phyloP scores from a whole-genome alignment of 2,888 invertebrate genomes.

The Eilema sororculum region DNA sequence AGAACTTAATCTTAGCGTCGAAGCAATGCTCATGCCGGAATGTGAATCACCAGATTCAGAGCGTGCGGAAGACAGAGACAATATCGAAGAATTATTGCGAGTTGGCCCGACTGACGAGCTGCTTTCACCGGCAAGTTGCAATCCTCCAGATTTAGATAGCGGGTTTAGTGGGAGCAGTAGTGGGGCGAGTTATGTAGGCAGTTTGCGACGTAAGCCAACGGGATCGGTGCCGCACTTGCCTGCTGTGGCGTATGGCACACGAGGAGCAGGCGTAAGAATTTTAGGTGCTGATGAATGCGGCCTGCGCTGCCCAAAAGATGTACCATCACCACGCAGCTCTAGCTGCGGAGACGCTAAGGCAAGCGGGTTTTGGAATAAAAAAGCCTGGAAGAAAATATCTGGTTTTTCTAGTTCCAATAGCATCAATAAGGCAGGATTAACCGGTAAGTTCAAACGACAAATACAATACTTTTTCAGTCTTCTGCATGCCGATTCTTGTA shows the following conservation, averaged over 20 bases:
- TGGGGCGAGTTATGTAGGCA: slow-evolving; percentile 93
- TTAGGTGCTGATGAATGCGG: slow-evolving; percentile 79
- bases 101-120: slow-evolving; percentile 91
- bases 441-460: slow-evolving; percentile 86
- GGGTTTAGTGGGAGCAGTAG: slow-evolving; percentile 94
- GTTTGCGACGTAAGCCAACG: slow-evolving; percentile 87
- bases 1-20: slow-evolving; percentile 94
- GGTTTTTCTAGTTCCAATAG: slow-evolving; percentile 91
- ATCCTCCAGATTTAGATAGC: slow-evolving; percentile 91
- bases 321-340: slow-evolving; percentile 79
- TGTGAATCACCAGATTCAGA: slow-evolving; percentile 89
- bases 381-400: slow-evolving; percentile 92
- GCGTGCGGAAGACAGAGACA: slow-evolving; percentile 88
- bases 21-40: slow-evolving; percentile 96
- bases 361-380: slow-evolving; percentile 91
- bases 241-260: slow-evolving; percentile 84
- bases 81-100: slow-evolving; percentile 89
- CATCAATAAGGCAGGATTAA: slow-evolving; percentile 89
- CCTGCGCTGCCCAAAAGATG: slow-evolving; percentile 76
- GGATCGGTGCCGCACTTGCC: slow-evolving; percentile 84
- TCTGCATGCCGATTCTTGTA: slow-evolving; percentile 46
- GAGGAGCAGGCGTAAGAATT: slow-evolving; percentile 82
- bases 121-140: slow-evolving; percentile 89
- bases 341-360: slow-evolving; percentile 83
- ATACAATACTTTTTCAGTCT: slow-evolving; percentile 14